Evolutionary conservation across 2,113 vertebrate species (phyloP), one percentile per base, ranked within the genome.

Genomic region (Phylloscopus whistleri): DNA sequence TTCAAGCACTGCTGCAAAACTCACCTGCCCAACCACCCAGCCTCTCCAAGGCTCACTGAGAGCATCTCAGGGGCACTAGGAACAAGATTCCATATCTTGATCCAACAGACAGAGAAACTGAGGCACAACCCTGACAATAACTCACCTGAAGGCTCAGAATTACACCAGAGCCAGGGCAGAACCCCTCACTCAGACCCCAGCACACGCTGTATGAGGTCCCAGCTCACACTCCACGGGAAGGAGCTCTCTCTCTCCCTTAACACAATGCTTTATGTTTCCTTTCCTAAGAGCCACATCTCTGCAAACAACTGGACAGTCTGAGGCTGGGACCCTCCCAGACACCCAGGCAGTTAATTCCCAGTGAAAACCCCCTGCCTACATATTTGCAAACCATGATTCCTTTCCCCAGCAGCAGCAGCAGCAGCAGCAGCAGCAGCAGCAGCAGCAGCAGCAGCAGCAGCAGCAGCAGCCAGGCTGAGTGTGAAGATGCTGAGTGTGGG

Each of bases 171-270:
- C 27, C 35, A 77, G 52, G 41, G 52, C 62, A 89, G 28, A 70
- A 10, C 6, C 21, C n/a, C 67, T 66, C 0, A 0, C 56, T 78
- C 44, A 2, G 8, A 26, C 10, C 19, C 28, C 6, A 18, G 70
- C 18, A 41, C 26, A 31, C 0, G 0, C 51, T 44, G 41, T 21
- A 24, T 67, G 69, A 2, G 9, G 39, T 75, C 78, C 44, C 39
- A 66, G 35, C 52, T 91, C 20, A 43, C 1, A 11, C 26, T 67
- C 33, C 60, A 43, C 43, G 12, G 13, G n/a, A 55, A 69, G 55
- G 48, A 5, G 20, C 41, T 13, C 10, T 67, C 18, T 67, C 18
- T 75, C 20, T 30, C 28, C 26, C 9, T 31, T 62, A 46, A 55
- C 9, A 43, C 0, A 3, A 24, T 8, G 19, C 11, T 52, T 75